phyloP scores from a whole-genome alignment of 2,113 vertebrate genomes.

The Trematomus loennbergii region DNA sequence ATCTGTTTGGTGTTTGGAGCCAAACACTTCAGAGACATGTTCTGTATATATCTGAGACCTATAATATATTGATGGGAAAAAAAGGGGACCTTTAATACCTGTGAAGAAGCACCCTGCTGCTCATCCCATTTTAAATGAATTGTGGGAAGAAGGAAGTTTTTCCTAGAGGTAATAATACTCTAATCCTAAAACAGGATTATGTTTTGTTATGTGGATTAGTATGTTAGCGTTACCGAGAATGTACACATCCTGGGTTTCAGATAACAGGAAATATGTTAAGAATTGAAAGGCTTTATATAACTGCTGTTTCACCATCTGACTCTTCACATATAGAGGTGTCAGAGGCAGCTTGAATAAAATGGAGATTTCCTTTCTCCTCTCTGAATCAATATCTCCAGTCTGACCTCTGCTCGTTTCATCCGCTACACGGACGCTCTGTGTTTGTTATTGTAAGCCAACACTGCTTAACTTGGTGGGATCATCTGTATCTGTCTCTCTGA shows the following conservation, averaged over 20 bases:
- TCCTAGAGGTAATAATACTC: neutral
- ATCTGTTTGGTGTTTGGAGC: too few relatives aligned
- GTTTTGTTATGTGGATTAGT: neutral
- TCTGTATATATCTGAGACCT: too few relatives aligned
- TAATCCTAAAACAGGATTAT: neutral
- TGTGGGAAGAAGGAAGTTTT: neutral
- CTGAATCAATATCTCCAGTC: neutral
- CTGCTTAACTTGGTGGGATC: slow-evolving; percentile 7
- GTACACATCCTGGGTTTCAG: neutral
- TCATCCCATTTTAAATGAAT: neutral
- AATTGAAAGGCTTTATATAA: neutral
- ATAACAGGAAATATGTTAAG: neutral
- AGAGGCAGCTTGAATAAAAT: neutral
- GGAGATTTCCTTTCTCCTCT: neutral
- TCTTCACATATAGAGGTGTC: neutral
- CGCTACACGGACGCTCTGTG: slow-evolving; percentile 2
- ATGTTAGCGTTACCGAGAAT: too few relatives aligned
- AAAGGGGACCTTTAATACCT: neutral
- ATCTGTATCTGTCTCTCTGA: slow-evolving; percentile 33
- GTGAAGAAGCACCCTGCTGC: neutral
- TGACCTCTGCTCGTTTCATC: slow-evolving; percentile 17
- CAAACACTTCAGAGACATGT: too few relatives aligned
- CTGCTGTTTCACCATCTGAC: too few relatives aligned
- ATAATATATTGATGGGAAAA: too few relatives aligned
- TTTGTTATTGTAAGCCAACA: slow-evolving; percentile 20